Conservation (phyloP, 2,113 vertebrate species). For the Caretta caretta region DNA sequence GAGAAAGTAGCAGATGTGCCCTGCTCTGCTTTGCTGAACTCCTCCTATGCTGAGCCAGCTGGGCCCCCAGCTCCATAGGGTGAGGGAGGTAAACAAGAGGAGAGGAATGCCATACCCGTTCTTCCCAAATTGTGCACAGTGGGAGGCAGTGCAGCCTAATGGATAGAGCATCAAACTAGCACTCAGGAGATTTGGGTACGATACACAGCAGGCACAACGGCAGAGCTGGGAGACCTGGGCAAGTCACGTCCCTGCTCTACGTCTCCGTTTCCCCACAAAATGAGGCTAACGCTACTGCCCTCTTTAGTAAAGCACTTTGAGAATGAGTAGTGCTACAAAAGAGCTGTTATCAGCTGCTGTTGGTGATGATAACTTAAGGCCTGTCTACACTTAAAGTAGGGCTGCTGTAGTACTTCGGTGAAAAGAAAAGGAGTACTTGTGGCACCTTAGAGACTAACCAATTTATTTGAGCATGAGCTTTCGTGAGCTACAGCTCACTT, state of each 20-base stretch:
- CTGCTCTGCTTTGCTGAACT: neutral
- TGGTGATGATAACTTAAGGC: neutral
- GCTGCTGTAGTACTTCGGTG: neutral
- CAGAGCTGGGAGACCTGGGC: neutral
- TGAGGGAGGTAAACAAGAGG: too few relatives aligned
- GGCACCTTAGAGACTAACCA: too few relatives aligned
- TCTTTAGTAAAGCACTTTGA: neutral
- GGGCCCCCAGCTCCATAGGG: neutral
- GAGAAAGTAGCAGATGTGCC: neutral
- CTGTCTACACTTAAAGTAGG: neutral
- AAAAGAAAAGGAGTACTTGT: too few relatives aligned
- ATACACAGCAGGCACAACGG: neutral
- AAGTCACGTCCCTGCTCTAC: neutral
- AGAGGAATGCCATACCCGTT: neutral
- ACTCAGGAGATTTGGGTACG: neutral
- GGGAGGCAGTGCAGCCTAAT: neutral
- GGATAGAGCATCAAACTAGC: neutral
- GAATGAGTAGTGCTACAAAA: neutral
- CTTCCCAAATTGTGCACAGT: neutral
- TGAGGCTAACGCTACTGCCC: neutral
- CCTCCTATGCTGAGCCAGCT: neutral
- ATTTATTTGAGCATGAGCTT: too few relatives aligned
- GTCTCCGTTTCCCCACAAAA: neutral
- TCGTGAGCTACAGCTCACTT: too few relatives aligned
- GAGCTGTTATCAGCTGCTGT: neutral